Evolutionary conservation across 1,140 invertebrate genomes (phyloP).

Genomic region (Chironomus striatipennis): DNA sequence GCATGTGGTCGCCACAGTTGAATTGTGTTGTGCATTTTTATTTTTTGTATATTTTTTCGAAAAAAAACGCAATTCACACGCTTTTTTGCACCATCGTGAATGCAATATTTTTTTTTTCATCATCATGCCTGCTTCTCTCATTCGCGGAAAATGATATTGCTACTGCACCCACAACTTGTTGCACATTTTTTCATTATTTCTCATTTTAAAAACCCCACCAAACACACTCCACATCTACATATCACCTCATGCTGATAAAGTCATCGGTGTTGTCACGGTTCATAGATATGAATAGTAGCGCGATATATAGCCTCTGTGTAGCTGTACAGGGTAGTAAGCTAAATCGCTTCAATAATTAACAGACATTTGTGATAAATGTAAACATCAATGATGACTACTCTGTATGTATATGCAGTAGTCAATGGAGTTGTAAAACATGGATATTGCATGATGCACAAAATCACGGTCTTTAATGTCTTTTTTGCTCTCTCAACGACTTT

Average conservation of each 20-base stretch:
- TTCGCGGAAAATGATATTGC: constrained; percentile 1
- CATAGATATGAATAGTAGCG: too few relatives aligned
- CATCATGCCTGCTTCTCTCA: background rate
- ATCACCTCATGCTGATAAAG: background rate
- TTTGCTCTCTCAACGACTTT: too few relatives aligned
- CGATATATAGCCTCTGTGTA: background rate
- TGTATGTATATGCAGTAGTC: background rate
- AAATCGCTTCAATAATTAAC: background rate
- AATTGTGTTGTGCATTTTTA: background rate
- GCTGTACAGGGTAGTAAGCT: background rate
- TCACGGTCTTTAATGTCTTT: too few relatives aligned
- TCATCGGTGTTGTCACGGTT: background rate
- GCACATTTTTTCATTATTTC: constrained; percentile 5
- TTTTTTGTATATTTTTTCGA: background rate
- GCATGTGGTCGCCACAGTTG: background rate
- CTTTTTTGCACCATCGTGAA: background rate
- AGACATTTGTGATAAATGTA: constrained; percentile 9
- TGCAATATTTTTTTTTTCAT: too few relatives aligned
- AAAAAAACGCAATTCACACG: constrained; percentile 5
- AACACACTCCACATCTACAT: background rate
- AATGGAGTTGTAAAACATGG: constrained; percentile 2
- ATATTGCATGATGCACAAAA: background rate
- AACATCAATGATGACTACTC: background rate
- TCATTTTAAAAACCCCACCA: background rate
- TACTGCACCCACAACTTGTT: background rate